Conservation (phyloP, 2,113 vertebrate genomes). For the Dolichotis patagonum region DNA sequence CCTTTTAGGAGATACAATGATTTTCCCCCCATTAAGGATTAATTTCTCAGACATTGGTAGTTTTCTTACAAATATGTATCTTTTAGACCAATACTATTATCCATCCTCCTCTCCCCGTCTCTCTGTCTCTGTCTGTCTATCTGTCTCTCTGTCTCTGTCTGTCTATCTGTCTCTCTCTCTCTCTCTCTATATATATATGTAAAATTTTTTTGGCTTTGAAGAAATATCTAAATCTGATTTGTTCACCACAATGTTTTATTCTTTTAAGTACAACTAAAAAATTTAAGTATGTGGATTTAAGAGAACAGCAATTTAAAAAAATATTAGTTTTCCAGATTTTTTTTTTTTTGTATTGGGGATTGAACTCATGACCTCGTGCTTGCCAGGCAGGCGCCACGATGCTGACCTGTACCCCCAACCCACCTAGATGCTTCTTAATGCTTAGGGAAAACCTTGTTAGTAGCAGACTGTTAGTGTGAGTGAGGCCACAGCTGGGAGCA, state of each 20-base stretch:
- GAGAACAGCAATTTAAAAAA: neutral
- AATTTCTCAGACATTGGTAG: neutral
- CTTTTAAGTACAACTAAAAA: neutral
- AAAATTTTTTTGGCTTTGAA: constrained; percentile 27
- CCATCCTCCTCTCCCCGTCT: neutral
- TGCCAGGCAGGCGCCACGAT: too few species aligned
- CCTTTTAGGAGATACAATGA: neutral
- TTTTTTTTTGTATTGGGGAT: too few species aligned
- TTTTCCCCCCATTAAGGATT: neutral
- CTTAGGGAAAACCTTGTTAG: neutral
- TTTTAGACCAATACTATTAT: neutral
- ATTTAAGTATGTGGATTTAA: neutral
- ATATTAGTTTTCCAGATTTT: neutral
- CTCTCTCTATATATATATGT: neutral
- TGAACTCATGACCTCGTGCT: too few species aligned
- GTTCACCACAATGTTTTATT: neutral
- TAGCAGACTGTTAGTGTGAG: neutral
- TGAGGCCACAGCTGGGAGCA: neutral
- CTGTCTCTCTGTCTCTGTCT: too few species aligned
- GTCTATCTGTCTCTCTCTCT: neutral
- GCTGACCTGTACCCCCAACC: too few species aligned
- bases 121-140: too few species aligned
- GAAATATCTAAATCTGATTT: constrained; percentile 17
- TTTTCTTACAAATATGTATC: neutral
- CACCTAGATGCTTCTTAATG: neutral